A percentile compares a stretch with the other conserved stretches of the same genome.
Conservation (phyloP, 2,888 invertebrate species). For the Noctua janthina region DNA sequence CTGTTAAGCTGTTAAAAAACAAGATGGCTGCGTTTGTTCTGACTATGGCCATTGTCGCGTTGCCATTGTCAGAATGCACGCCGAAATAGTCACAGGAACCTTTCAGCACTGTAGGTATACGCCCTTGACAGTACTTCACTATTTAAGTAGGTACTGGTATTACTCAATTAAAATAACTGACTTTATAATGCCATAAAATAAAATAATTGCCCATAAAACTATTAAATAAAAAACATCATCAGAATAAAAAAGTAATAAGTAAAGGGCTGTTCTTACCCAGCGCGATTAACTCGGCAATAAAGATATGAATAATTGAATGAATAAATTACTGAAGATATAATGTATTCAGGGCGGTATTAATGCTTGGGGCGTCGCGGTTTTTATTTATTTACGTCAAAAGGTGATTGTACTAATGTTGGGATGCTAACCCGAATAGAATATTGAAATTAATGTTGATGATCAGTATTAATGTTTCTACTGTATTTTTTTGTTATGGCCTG, state of each 20-base stretch:
- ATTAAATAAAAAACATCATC: neutral
- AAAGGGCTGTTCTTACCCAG: constrained; percentile 17
- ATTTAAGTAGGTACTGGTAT: neutral
- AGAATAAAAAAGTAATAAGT: constrained; percentile 14
- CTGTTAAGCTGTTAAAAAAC: too few relatives aligned
- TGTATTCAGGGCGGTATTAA: constrained; percentile 40
- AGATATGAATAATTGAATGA: constrained; percentile 60
- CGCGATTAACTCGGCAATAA: constrained; percentile 36
- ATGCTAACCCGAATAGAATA: constrained; percentile 5
- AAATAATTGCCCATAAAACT: constrained; percentile 22
- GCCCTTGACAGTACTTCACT: neutral
- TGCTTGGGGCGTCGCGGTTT: constrained; percentile 20
- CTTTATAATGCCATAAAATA: constrained; percentile 21
- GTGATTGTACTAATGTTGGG: constrained; percentile 17
- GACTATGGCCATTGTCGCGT: neutral
- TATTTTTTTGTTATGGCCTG: too few relatives aligned
- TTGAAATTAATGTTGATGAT: neutral
- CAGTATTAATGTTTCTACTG: neutral
- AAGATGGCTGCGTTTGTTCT: neutral
- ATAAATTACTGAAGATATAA: constrained; percentile 50
- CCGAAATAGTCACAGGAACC: neutral
- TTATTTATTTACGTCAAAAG: constrained; percentile 52
- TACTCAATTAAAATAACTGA: neutral
- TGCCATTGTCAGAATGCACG: neutral
- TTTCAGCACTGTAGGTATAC: neutral